Evolutionary conservation across 2,797 vertebrate genomes (phyloP), one percentile per base, ranked within the genome.

Genomic region (Xiphophorus birchmanni): DNA sequence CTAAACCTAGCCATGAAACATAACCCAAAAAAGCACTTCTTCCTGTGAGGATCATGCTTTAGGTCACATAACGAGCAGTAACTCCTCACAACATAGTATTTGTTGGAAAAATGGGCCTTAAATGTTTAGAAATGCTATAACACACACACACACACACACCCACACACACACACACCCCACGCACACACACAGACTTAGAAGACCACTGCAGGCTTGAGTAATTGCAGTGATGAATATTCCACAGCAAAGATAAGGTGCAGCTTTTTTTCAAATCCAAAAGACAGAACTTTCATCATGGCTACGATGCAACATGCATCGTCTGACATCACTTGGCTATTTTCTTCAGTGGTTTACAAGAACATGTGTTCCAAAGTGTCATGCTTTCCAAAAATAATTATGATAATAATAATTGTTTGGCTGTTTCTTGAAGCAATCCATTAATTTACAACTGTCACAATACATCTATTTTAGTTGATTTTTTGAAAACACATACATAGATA

Each of bases 161-260:
- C 32, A 32, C 32, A 1, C 32, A 32, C 52, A 54, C 23, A 50
- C 5, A 9, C n/a, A 60, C 13, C 32, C 32, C 32, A 1, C 5
- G 0, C 29, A 6, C 6, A 8, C 15, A 35, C 5, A 1, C 56
- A 0, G 8, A 29, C 32, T 37, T 37, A 88, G 48, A 88, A 87
- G 82, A 85, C 83, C 81, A 82, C 29, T 54, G 85, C 80, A 17
- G 80, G 86, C 89, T 91, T 94, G 91, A 94, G 88, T 92, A 93
- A 94, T 93, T 94, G 90, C 86, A 9, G 89, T 87, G 86, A 93
- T 94, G 91, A 94, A 94, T 93, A 91, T 92, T 93, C 91, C 90
- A 45, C 58, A 1, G 88, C 63, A 17, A 84, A 93, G 91, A 94
- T 94, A 93, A 92, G 81, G 73, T 67, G 0, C 42, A 0, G 89